These are phyloP conservation scores for Phthorimaea operculella DNA, from an alignment of 1,140 invertebrate species.

Conservation along the genomic window DNA sequence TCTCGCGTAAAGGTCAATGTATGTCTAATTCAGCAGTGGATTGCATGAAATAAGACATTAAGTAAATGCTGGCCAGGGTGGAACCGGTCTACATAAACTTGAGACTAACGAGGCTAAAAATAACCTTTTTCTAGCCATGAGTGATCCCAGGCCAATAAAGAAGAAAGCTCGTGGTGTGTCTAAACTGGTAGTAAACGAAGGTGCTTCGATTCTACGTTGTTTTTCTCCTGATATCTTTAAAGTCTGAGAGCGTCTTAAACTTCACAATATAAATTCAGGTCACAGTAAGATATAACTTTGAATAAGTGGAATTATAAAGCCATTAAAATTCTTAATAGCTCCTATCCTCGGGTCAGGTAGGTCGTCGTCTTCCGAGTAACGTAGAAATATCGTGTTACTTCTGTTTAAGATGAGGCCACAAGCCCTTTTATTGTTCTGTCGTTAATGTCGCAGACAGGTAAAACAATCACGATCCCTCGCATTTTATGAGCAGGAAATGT, in stretches of 20 bases:
- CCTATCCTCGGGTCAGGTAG: background rate
- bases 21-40: background rate
- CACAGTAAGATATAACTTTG: constrained; percentile 1
- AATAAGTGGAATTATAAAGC: background rate
- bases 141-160: background rate
- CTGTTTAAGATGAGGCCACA: background rate
- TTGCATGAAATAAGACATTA: constrained; percentile 3
- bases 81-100: constrained; percentile 1
- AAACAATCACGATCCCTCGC: no score
- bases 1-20: background rate
- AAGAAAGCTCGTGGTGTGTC: no score
- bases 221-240: no score
- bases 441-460: no score
- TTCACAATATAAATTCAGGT: background rate
- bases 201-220: no score
- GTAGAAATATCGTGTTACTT: constrained; percentile 2
- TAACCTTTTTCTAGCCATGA: background rate
- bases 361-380: background rate
- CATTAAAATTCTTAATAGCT: constrained; percentile 3
- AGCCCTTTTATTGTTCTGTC: background rate
- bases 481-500: no score
- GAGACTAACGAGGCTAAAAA: constrained; percentile 1
- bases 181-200: no score
- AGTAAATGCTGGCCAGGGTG: constrained; percentile 1
- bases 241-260: no score